Evolutionary conservation across 1,140 invertebrate genomes (phyloP).

Genomic region (Oncopodura yosiiana): DNA sequence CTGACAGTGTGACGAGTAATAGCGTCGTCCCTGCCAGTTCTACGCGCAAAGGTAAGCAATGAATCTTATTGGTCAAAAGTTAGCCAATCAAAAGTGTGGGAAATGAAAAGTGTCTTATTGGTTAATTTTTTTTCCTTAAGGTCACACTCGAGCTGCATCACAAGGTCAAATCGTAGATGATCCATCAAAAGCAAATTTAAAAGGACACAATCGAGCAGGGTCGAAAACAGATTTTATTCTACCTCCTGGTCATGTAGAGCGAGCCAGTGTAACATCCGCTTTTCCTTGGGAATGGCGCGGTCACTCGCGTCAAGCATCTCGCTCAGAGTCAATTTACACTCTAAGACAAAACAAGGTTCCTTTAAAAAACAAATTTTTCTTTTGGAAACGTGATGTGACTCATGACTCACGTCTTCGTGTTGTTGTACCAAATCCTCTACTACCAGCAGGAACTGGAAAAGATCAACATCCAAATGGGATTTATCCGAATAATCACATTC

Average conservation of each 20-base stretch:
- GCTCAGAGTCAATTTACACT: conserved; percentile 80
- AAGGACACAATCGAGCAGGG: conserved; percentile 60
- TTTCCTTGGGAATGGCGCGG: conserved; percentile 36
- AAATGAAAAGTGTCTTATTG: no score
- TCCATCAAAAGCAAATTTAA: conserved; percentile 38
- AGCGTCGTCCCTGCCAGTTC: neutral
- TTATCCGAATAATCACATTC: conserved; percentile 66
- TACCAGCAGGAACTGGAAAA: conserved; percentile 61
- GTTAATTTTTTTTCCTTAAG: conserved; percentile 52
- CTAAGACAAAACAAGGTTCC: conserved; percentile 51
- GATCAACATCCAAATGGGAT: conserved; percentile 74
- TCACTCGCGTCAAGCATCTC: conserved; percentile 51
- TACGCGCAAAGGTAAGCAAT: conserved; percentile 7
- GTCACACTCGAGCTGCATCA: conserved; percentile 72
- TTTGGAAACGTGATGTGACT: conserved; percentile 36
- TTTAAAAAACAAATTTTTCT: conserved; percentile 34
- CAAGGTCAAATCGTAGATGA: conserved; percentile 68
- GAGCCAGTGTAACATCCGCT: conserved; percentile 1
- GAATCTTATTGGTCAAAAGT: conserved; percentile 25
- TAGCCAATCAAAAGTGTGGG: conserved; percentile 32
- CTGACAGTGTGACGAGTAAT: conserved; percentile 39
- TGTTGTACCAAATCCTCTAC: conserved; percentile 70
- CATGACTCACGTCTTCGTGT: conserved; percentile 50
- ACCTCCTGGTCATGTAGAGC: conserved; percentile 44
- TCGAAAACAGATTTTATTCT: conserved; percentile 79